Percentiles rank a stretch among this genome's conserved stretches.
Conservation (phyloP, 2,113 vertebrate genomes). For the Apeltes quadracus region DNA sequence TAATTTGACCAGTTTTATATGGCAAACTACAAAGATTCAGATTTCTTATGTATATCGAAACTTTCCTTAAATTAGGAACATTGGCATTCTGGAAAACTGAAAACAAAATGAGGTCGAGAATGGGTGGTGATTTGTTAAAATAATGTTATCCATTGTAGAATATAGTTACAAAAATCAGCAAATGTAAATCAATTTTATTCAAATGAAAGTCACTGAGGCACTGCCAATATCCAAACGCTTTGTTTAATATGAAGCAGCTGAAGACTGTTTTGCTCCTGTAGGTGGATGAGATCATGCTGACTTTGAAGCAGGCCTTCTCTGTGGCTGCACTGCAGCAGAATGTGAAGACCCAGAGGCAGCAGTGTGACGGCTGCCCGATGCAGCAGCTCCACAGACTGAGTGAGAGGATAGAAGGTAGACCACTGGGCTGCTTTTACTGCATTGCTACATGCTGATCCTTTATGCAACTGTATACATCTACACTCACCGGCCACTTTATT, state of each 20-base stretch:
- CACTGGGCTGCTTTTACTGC: not conserved
- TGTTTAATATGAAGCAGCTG: not conserved
- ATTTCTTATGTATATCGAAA: not conserved
- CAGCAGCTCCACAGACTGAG: slow-evolving; percentile 92
- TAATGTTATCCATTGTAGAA: not conserved
- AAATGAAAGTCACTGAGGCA: not conserved
- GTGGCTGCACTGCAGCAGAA: slow-evolving; percentile 90
- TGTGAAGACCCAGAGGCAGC: slow-evolving; percentile 83
- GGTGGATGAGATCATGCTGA: slow-evolving; percentile 99
- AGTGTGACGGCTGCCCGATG: slow-evolving; percentile 93
- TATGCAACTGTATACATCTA: not conserved
- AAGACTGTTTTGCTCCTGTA: slow-evolving; percentile 54
- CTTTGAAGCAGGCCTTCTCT: slow-evolving; percentile 95
- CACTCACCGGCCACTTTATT: no score
- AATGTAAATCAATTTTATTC: not conserved
- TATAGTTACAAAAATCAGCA: not conserved
- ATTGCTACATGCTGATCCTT: not conserved
- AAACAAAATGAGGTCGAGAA: not conserved
- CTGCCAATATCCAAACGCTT: not conserved
- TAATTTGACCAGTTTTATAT: not conserved
- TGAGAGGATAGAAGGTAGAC: slow-evolving; percentile 92
- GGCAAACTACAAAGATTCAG: not conserved
- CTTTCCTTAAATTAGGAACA: not conserved
- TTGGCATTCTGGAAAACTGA: not conserved
- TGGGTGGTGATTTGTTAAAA: not conserved